A percentile compares a stretch with the other conserved stretches of the same genome.
These are phyloP conservation scores for Urophycis tenuis DNA, from an alignment of 2,797 vertebrate species.

Conservation along the genomic window DNA sequence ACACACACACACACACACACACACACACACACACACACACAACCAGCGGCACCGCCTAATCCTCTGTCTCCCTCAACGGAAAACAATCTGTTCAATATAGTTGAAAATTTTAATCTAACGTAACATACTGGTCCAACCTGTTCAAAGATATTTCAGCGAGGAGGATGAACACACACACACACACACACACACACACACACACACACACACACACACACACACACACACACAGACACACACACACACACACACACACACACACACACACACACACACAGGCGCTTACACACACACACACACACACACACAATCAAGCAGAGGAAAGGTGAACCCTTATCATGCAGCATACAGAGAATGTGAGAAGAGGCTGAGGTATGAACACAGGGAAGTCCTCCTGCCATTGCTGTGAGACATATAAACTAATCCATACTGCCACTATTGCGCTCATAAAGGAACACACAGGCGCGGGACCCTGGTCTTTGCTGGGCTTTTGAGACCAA, in stretches of 20 bases:
- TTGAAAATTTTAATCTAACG: too few species aligned
- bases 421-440: neutral
- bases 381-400: neutral
- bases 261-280: conserved; percentile 5
- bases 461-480: conserved; percentile 24
- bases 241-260: neutral
- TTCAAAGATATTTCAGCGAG: too few species aligned
- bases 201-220: neutral
- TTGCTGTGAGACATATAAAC: neutral
- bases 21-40: conserved; percentile 4
- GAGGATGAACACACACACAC: too few species aligned
- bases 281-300: conserved; percentile 6
- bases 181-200: too few species aligned
- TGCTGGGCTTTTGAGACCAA: conserved; percentile 49
- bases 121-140: too few species aligned
- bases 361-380: neutral
- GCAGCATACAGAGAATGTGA: neutral
- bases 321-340: neutral
- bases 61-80: too few species aligned
- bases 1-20: neutral
- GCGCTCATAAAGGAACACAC: conserved; percentile 38
- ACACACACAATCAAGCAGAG: neutral
- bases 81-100: too few species aligned
- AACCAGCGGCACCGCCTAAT: too few species aligned
- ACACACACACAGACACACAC: conserved; percentile 2